Base-by-base conservation (phyloP, 2,888 invertebrate genomes). In the Spilarctia lutea region DNA sequence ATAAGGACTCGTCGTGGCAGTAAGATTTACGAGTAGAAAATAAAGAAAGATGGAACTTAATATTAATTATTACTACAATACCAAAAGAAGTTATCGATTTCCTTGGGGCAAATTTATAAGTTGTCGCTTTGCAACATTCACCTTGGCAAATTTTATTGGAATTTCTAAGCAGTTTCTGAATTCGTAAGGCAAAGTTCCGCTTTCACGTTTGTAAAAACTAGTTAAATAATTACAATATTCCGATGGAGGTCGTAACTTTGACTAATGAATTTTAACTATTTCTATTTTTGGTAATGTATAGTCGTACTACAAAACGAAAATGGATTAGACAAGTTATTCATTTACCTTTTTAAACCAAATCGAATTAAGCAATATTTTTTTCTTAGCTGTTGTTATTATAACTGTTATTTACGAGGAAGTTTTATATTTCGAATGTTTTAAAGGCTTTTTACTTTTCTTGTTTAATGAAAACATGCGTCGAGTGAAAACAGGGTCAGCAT, bases 401-500 rank as follows among this genome's bases (percentile, higher is more conserved):
- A 39, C 39, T 39, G 16, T 56, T 72, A 65, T 67, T 45, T 52
- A 30, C 52, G 35, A 60, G 35, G 30, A 68, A 24, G 33, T 63
- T 30, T 71, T 65, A n/a, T 20, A 45, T 68, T 68, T n/a, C 33
- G 33, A 56, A 42, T 74, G 71, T 74, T 75, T 80, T 35, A 68
- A 13, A 42, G 33, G 16, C 33, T 60, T 42, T 60, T 48, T 66
- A 33, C 73, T 77, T 74, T 74, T 75, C 72, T 68, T 75, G 75
- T 76, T 75, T 75, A 71, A 79, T 77, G 71, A 72, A 71, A 70
- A 75, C 75, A 63, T 39, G 71, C 67, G 63, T 66, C 45, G 65
- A 33, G 48, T 63, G 39, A 68, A 68, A 74, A 65, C 65, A 65
- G 66, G 67, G 63, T 68, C 60, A 16, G 77, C 68, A 73, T 75